Base-by-base conservation (phyloP, 2,888 invertebrate genomes). In the Crepidodera aurea region DNA sequence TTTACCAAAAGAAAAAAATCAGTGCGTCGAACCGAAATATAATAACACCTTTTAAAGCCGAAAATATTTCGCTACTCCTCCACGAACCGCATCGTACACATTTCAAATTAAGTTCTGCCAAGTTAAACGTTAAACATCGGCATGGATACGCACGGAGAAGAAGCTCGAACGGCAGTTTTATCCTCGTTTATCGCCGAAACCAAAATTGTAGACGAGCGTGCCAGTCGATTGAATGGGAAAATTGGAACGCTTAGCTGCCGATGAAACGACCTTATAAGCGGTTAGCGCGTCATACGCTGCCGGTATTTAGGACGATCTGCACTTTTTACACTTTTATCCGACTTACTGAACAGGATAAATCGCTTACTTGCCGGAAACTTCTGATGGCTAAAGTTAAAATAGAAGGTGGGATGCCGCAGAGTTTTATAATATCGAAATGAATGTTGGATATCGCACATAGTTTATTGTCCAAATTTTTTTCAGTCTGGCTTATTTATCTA, bases 201-300 rank as follows among this genome's bases (percentile, higher is more conserved):
- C 72, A 70, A 72, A 77, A 75, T 73, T 74, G 75, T 74, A 70
- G 71, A 64, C 67, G 67, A 68, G 73, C 73, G 77, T 73, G 48
- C 57, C 65, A 71, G 73, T 70, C 76, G 76, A 78, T 78, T 77
- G 77, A 78, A 77, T 77, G 77, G 70, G 77, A 78, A 77, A 78
- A 78, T 78, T 77, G 77, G 74, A 67, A 70, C 74, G 73, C 71
- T 76, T 73, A 71, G 70, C 67, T 65, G 66, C 67, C 70, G 66
- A 71, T 70, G 65, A 71, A 77, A 77, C 74, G 73, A 74, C 71
- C 74, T 75, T 73, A 76, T 77, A 78, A 77, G 75, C 74, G 73
- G 71, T 75, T 75, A 76, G 64, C 66, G 71, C 70, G 69, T 74
- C 72, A 72, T 72, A 69, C 70, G 71, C 62, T 67, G 61, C 61